These are phyloP conservation scores for Tragopan temminckii DNA, from an alignment of 2,797 vertebrate species.

Conservation along the genomic window DNA sequence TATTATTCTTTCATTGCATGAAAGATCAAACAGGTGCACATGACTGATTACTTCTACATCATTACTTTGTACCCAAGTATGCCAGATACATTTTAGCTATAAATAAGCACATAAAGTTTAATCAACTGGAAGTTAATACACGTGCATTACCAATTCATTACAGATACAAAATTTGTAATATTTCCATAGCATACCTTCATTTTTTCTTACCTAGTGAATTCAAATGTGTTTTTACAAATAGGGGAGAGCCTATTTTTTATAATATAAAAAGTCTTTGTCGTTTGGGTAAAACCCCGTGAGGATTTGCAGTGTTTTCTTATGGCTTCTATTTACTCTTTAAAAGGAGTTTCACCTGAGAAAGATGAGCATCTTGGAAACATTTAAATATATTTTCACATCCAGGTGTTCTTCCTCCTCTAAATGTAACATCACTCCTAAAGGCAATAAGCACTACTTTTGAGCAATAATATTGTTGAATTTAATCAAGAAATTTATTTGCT, in stretches of 20 bases:
- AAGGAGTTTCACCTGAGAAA: background rate
- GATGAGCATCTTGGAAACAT: background rate
- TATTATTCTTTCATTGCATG: background rate
- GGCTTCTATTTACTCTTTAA: background rate
- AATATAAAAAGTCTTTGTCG: background rate
- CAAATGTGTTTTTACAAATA: background rate
- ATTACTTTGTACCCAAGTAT: background rate
- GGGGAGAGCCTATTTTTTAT: background rate
- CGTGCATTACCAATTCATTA: background rate
- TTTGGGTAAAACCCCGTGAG: background rate
- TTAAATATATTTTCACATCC: background rate
- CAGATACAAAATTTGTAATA: background rate
- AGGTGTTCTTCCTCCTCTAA: background rate
- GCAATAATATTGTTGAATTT: background rate
- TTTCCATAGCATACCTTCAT: background rate
- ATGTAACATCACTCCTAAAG: background rate
- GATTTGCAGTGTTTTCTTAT: background rate
- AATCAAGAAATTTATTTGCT: background rate
- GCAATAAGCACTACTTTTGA: background rate
- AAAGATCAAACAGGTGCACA: background rate
- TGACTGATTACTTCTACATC: background rate
- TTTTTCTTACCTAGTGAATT: background rate
- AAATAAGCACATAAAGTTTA: conserved; percentile 20
- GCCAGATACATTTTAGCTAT: background rate
- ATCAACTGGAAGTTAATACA: background rate